Evolutionary conservation across 2,888 invertebrate species (phyloP).

Genomic region (Mesodorylaimus sp.): DNA sequence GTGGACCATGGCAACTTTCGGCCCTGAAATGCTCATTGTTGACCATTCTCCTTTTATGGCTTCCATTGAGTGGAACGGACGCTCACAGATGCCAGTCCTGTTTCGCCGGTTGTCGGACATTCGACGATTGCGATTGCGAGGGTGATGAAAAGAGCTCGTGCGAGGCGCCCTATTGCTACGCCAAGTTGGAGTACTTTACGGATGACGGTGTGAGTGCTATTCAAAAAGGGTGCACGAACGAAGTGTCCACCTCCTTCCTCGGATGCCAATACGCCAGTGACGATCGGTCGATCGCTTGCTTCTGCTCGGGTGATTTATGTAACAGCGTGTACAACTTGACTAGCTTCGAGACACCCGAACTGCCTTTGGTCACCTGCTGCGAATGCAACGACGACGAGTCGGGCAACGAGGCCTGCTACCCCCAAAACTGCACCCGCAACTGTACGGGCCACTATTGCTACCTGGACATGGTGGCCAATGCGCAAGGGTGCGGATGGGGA

Average conservation of each 20-base stretch:
- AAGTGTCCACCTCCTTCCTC: background rate
- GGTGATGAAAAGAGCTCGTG: background rate
- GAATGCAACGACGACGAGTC: background rate
- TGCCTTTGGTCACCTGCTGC: background rate
- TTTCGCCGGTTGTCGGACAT: background rate
- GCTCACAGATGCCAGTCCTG: conserved; percentile 1
- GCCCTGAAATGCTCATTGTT: too few relatives aligned
- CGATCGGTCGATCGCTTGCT: background rate
- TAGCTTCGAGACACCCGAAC: background rate
- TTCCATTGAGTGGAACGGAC: too few relatives aligned
- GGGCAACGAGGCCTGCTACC: background rate
- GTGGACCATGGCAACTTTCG: too few relatives aligned
- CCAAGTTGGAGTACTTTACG: background rate
- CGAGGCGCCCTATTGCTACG: background rate
- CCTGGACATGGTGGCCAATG: background rate
- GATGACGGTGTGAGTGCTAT: background rate
- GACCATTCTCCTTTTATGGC: too few relatives aligned
- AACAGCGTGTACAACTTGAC: background rate
- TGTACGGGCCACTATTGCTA: background rate
- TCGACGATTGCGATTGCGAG: background rate
- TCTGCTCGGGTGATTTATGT: background rate
- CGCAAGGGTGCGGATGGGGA: conserved; percentile 3
- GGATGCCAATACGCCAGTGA: background rate
- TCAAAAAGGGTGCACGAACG: background rate
- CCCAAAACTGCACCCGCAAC: background rate